A percentile compares a stretch with the other conserved stretches of the same genome.
phyloP scores from a whole-genome alignment of 2,113 vertebrate genomes.

The Paramisgurnus dabryanus region DNA sequence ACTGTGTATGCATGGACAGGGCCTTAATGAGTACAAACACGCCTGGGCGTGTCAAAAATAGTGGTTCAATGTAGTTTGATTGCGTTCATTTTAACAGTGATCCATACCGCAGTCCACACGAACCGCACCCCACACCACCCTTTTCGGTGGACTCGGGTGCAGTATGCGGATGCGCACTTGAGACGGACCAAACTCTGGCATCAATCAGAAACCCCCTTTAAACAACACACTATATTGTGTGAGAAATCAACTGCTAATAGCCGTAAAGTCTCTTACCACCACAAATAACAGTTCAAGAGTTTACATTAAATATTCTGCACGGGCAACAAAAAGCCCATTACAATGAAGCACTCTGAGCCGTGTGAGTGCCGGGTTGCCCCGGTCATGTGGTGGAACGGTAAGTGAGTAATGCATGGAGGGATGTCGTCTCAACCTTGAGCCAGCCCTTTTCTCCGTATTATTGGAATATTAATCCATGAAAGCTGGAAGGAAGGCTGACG shows the following conservation, averaged over 20 bases:
- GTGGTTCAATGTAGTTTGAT: too few species aligned
- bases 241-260: neutral
- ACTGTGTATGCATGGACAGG: too few species aligned
- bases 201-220: too few species aligned
- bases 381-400: conserved; percentile 36
- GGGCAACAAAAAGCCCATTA: neutral
- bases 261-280: neutral
- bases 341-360: neutral
- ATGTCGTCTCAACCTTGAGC: conserved; percentile 51
- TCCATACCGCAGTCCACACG: too few species aligned
- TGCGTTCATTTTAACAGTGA: too few species aligned
- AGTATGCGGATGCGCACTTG: too few species aligned
- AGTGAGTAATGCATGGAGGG: conserved; percentile 41
- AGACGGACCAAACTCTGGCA: too few species aligned
- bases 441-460: conserved; percentile 46
- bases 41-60: too few species aligned
- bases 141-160: too few species aligned
- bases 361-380: conserved; percentile 25
- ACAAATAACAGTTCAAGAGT: neutral
- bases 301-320: neutral
- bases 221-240: neutral
- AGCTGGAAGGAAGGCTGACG: conserved; percentile 81
- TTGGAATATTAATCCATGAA: conserved; percentile 44
- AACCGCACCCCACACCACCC: too few species aligned
- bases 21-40: too few species aligned